Base-by-base conservation (phyloP, 1,140 invertebrate species). In the Monochamus saltuarius region DNA sequence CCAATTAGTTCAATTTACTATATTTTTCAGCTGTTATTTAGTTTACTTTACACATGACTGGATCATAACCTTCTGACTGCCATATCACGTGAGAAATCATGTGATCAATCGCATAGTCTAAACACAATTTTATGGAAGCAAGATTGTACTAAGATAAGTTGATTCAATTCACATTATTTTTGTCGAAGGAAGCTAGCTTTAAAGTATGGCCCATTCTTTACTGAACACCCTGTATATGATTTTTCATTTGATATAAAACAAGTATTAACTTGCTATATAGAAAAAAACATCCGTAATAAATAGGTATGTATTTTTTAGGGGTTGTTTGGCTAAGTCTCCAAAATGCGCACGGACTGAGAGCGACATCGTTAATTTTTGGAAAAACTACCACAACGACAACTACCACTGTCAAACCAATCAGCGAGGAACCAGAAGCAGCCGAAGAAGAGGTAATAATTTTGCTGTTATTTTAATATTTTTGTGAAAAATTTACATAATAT, bases 311-410 rank as follows among this genome's bases (percentile, higher is more conserved):
- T 43, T 53, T 70, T 65, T 38, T 55, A 75, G 74, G 72, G 19
- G 70, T 74, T 17, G 50, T 75, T 19, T 75, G 73, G 70, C 57
- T 75, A 19, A 69, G 71, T 57, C 38, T 74, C 8, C 73, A 73
- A 68, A 64, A 75, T 61, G 73, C 71, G 3, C 67, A 71, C 45
- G 66, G 71, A 42, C 60, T 73, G 14, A 70, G 68, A 53, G 71
- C 71, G 16, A 75, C 74, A 34, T 61, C 71, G 9, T 56, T 75
- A 43, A 75, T 74, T 40, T 74, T 75, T 62, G 70, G 61, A 19
- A 70, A 66, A 67, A 65, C 67, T 11, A 59, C 70, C 4, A 73
- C 73, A 14, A 73, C 72, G 0, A 72, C 70, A 9, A 73, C 72
- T n/a, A 67, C 68, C 19, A 70, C 70, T 46, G 53, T 61, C 13